phyloP scores from a whole-genome alignment of 2,797 vertebrate species.

The Enteromius unitaeniatus region DNA sequence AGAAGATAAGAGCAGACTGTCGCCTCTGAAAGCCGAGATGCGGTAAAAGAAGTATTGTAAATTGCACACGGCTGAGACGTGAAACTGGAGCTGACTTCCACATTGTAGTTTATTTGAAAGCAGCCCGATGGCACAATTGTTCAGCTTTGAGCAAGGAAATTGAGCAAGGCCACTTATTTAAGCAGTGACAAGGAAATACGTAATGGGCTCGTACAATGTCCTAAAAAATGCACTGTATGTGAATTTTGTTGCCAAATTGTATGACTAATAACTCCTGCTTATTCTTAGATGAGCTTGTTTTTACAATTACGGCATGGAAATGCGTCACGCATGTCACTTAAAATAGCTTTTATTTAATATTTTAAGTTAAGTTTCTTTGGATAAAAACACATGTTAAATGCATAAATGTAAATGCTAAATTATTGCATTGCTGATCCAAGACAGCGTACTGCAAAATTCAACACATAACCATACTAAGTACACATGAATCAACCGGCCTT shows the following conservation, averaged over 20 bases:
- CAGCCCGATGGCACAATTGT: slow-evolving; percentile 45
- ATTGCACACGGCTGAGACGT: slow-evolving; percentile 36
- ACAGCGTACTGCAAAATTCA: not conserved
- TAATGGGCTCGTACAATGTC: not conserved
- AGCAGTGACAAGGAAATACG: slow-evolving; percentile 64
- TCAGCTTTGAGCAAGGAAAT: slow-evolving; percentile 66
- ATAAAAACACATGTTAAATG: not conserved
- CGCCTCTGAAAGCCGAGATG: slow-evolving; percentile 38
- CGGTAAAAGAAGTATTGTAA: slow-evolving; percentile 9
- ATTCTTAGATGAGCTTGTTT: slow-evolving; percentile 15
- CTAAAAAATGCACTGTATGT: not conserved
- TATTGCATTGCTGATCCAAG: not conserved
- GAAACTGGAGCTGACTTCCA: slow-evolving; percentile 59
- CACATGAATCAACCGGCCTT: not conserved
- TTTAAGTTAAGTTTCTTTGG: not conserved
- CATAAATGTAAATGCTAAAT: not conserved
- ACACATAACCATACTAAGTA: not conserved
- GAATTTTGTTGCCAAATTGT: not conserved
- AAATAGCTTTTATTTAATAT: not conserved
- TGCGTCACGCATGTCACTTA: not conserved
- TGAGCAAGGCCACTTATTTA: slow-evolving; percentile 58
- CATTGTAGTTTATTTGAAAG: slow-evolving; percentile 48
- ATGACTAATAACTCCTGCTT: not conserved
- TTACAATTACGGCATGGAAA: not conserved
- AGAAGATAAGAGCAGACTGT: slow-evolving; percentile 28